Percentiles rank a stretch among this genome's conserved stretches.
Conservation (phyloP, 2,113 vertebrate genomes). For the Jaculus jaculus region DNA sequence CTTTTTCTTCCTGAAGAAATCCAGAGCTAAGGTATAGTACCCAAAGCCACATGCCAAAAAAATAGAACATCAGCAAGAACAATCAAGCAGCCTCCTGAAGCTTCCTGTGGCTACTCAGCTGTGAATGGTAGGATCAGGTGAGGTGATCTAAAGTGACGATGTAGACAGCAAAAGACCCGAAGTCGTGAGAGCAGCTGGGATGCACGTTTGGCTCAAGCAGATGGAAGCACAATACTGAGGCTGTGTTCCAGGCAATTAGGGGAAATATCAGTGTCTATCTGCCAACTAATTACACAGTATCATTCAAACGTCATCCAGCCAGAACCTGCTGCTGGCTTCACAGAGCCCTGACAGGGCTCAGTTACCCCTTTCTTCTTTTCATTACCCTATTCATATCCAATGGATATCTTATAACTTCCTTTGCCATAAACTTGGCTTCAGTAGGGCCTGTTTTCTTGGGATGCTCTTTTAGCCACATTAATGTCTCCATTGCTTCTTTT, state of each 20-base stretch:
- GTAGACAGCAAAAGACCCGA: conserved; percentile 70
- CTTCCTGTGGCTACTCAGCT: conserved; percentile 78
- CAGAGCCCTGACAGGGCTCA: neutral
- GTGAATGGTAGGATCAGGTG: conserved; percentile 61
- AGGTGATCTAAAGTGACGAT: conserved; percentile 75
- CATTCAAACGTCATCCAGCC: conserved; percentile 57
- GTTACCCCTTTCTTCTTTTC: conserved; percentile 24
- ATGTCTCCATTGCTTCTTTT: neutral
- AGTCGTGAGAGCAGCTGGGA: conserved; percentile 74
- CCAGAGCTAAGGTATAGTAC: no score
- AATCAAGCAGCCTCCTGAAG: conserved; percentile 19
- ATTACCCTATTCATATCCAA: conserved; percentile 62
- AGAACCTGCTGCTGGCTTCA: conserved; percentile 57
- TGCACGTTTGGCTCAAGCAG: neutral
- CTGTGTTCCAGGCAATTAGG: conserved; percentile 81
- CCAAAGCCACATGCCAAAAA: neutral
- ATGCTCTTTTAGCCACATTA: neutral
- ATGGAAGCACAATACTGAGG: conserved; percentile 21
- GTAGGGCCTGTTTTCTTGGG: neutral
- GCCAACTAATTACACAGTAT: conserved; percentile 81
- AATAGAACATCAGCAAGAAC: neutral
- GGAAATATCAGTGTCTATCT: conserved; percentile 78
- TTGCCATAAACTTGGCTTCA: conserved; percentile 45
- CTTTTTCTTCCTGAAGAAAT: neutral
- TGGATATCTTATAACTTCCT: conserved; percentile 51